Percentiles rank a stretch among this genome's conserved stretches.
Conservation (phyloP, 2,797 vertebrate species). For the Avahi laniger region DNA sequence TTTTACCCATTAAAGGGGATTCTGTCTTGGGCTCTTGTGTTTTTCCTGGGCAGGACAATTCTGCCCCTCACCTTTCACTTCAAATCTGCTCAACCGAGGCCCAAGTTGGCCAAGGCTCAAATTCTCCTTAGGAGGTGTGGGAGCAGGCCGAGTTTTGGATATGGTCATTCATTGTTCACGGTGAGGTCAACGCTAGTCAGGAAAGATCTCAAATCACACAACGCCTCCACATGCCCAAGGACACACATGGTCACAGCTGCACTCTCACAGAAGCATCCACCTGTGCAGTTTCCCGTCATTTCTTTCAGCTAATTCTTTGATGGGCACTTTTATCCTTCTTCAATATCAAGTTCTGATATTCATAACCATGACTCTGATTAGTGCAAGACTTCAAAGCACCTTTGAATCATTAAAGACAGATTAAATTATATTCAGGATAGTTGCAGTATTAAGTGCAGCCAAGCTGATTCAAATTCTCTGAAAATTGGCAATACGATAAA, state of each 20-base stretch:
- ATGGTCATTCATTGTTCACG: fast-evolving
- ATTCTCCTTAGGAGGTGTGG: background rate
- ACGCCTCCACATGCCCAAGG: fast-evolving
- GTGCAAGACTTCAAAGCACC: constrained; percentile 56
- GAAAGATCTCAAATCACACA: background rate
- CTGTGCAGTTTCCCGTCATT: background rate
- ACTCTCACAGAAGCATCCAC: background rate
- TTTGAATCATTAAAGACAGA: constrained; percentile 76
- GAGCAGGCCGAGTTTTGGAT: background rate
- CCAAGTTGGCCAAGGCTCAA: background rate
- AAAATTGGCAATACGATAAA: constrained; percentile 54
- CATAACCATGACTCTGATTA: constrained; percentile 69
- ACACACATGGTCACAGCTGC: background rate
- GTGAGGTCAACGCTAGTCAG: background rate
- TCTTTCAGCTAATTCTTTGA: background rate
- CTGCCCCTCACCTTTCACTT: background rate
- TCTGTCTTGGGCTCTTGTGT: background rate
- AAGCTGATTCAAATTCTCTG: constrained; percentile 64
- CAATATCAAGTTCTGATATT: constrained; percentile 59
- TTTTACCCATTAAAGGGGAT: background rate
- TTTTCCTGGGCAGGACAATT: background rate
- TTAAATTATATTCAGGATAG: constrained; percentile 69
- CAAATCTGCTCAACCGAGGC: background rate
- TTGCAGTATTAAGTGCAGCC: constrained; percentile 55
- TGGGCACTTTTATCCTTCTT: constrained; percentile 24